phyloP scores from a whole-genome alignment of 2,797 vertebrate species.

The Rhyacichthys aspro region DNA sequence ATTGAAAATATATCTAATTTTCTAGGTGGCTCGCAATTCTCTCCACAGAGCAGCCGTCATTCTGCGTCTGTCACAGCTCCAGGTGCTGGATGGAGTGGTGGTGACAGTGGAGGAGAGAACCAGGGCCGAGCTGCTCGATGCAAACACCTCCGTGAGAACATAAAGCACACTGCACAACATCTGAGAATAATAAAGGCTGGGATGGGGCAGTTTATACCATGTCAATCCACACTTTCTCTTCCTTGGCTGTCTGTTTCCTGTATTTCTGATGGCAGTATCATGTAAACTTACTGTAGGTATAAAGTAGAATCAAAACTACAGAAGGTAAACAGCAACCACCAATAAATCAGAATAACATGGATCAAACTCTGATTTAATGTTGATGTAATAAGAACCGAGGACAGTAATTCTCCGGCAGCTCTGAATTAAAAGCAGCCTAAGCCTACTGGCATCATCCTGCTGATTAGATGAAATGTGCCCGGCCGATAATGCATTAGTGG shows the following conservation, averaged over 20 bases:
- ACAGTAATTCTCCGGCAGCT: constrained; percentile 67
- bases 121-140: constrained; percentile 79
- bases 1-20: background rate
- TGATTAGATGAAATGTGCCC: constrained; percentile 83
- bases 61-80: constrained; percentile 79
- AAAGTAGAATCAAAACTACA: constrained; percentile 33
- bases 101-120: constrained; percentile 83
- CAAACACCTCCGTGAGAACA: constrained; percentile 78
- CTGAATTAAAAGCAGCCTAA: constrained; percentile 80
- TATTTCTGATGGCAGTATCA: constrained; percentile 29
- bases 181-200: background rate
- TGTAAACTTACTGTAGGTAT: constrained; percentile 12
- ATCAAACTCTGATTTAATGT: constrained; percentile 61
- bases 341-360: constrained; percentile 36
- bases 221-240: background rate
- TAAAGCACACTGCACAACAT: constrained; percentile 8
- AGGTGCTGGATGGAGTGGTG: constrained; percentile 83
- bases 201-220: background rate
- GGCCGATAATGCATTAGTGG: constrained; percentile 80
- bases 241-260: background rate
- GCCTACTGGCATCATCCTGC: constrained; percentile 79
- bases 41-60: constrained; percentile 79
- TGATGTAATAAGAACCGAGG: constrained; percentile 57
- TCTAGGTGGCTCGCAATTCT: constrained; percentile 81
- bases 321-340: constrained; percentile 29